Base-by-base conservation (phyloP, 1,140 invertebrate species). In the Trinorchestia longiramus region DNA sequence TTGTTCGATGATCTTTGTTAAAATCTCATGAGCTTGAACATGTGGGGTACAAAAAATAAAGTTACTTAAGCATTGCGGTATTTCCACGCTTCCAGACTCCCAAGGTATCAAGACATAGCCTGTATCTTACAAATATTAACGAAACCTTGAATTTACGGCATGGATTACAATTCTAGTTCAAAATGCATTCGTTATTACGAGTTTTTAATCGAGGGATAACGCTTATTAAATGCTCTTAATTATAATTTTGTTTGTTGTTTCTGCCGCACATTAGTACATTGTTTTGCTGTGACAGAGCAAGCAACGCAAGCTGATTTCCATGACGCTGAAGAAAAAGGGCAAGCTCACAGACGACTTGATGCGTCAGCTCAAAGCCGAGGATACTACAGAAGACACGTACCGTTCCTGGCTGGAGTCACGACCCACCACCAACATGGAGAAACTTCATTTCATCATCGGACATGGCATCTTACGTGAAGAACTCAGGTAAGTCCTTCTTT, bases 401-500 rank as follows among this genome's bases (percentile, higher is more conserved):
- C 99, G 99, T 97, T 99, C 98, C 0, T 99, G 99, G 98, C 97
- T 99, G 41, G 99, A 99, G 97, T 99, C 99, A 4, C 97, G 99
- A 95, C 99, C 99, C 8, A 99, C 99, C 0, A 99, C 99, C 1
- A 99, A 99, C 97, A 97, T 99, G 95, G 99, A 99, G 97, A 99
- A 99, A 97, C 97, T 99, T 0, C 99, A 99, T 97, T 99, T 99
- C 97, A 99, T 99, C 96, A 99, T 99, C 96, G 99, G 99, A 0
- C 99, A 99, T 97, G 99, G 99, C 94, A 99, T 99, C 97, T 97
- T 99, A 19, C 97, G 99, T 53, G 99, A 99, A 6, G 99, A 99
- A 97, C 97, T 99, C 19, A 98, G 99, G 98, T 94, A 23, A 42
- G 57, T 87, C 6, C 44, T 88, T 28, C 41, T 77, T 0, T 95